Evolutionary conservation across 2,888 invertebrate genomes (phyloP).

Genomic region (Melanophora roralis): DNA sequence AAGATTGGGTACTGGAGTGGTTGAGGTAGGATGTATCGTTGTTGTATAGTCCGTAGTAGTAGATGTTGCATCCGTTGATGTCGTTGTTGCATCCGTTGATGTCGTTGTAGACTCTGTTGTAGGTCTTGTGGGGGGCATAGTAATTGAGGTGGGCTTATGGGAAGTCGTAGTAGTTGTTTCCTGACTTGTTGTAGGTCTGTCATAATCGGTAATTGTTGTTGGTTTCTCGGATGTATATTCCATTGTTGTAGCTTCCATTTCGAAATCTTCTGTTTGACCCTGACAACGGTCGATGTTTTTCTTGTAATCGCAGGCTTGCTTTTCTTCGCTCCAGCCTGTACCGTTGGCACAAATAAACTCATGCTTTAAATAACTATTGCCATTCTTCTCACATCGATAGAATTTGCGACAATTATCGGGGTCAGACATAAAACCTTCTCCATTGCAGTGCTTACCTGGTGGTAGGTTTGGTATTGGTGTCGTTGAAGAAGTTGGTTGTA

Average conservation of each 20-base stretch:
- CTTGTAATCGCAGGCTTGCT: constrained; percentile 80
- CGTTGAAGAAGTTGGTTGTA: constrained; percentile 65
- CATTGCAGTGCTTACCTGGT: constrained; percentile 77
- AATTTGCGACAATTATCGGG: constrained; percentile 80
- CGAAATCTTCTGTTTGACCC: constrained; percentile 65
- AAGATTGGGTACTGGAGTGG: constrained; percentile 69
- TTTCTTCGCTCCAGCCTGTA: constrained; percentile 82
- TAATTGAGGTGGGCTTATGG: constrained; percentile 50
- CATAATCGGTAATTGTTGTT: not conserved
- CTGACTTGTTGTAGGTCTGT: not conserved
- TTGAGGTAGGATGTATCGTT: constrained; percentile 65
- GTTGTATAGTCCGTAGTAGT: constrained; percentile 62
- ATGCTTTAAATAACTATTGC: constrained; percentile 72
- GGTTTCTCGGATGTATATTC: constrained; percentile 30
- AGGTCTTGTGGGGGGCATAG: constrained; percentile 21
- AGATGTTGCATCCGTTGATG: constrained; percentile 26
- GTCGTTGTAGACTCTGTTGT: constrained; percentile 50
- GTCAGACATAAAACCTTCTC: constrained; percentile 82
- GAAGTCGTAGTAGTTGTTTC: constrained; percentile 63
- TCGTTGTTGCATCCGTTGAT: too few species aligned
- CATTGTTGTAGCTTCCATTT: constrained; percentile 45
- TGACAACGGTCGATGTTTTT: constrained; percentile 72
- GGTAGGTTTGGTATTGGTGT: constrained; percentile 69
- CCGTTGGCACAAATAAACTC: constrained; percentile 82
- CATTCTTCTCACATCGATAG: constrained; percentile 80